Evolutionary conservation across 2,797 vertebrate species (phyloP).

Genomic region (Emydoidea blandingii): DNA sequence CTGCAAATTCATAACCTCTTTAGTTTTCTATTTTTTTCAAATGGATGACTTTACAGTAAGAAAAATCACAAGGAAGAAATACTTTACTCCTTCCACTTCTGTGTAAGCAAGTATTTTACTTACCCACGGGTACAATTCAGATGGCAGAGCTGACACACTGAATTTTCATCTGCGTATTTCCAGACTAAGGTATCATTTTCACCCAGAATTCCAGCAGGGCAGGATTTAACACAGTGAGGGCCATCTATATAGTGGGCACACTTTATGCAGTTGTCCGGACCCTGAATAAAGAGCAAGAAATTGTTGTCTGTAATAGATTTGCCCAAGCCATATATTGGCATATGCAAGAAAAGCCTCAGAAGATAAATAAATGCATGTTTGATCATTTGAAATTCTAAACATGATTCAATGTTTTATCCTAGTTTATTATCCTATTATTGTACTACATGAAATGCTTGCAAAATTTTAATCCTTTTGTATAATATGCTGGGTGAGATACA

Average conservation of each 20-base stretch:
- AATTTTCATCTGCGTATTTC: constrained; percentile 85
- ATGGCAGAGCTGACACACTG: constrained; percentile 88
- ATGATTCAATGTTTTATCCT: neutral
- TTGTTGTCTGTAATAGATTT: neutral
- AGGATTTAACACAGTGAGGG: constrained; percentile 87
- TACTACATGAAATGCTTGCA: neutral
- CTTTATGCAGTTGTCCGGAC: constrained; percentile 85
- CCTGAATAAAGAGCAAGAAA: constrained; percentile 77
- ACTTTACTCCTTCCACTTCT: neutral
- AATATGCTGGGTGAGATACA: neutral
- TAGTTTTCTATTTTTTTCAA: neutral
- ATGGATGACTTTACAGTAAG: neutral
- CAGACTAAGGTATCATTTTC: constrained; percentile 86
- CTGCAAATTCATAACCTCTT: neutral
- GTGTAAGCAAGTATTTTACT: constrained; percentile 42
- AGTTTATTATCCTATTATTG: neutral
- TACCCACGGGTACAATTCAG: constrained; percentile 91
- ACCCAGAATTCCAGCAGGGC: constrained; percentile 85
- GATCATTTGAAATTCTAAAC: neutral
- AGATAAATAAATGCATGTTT: neutral
- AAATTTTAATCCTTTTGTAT: neutral
- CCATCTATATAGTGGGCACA: constrained; percentile 90
- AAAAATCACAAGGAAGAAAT: accelerated
- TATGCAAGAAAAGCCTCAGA: neutral
- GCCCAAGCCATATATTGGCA: neutral